Conservation (phyloP, 2,888 invertebrate species). For the Nineta flava region DNA sequence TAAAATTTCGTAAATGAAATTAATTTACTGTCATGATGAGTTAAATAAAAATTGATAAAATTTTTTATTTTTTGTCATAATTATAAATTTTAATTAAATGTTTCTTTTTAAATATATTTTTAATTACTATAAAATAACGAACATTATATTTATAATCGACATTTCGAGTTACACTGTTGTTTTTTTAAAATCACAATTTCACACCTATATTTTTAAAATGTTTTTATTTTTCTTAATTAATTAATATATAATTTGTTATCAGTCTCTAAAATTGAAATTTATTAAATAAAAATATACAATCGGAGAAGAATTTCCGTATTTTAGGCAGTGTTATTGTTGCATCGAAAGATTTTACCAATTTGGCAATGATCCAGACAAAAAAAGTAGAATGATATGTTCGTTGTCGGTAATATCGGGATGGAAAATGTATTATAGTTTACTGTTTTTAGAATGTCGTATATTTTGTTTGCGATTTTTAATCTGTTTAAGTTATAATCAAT, state of each 20-base stretch:
- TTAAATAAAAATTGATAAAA: background rate
- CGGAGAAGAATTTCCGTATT: background rate
- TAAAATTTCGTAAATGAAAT: background rate
- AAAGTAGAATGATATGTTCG: background rate
- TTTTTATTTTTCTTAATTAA: background rate
- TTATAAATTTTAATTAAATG: background rate
- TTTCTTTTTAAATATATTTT: background rate
- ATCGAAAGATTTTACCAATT: background rate
- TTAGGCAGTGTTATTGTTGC: slow-evolving; percentile 5
- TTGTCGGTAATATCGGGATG: no score
- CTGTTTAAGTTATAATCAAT: no score
- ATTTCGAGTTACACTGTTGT: background rate
- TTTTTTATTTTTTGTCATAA: background rate
- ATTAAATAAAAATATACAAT: background rate
- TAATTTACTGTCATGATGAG: background rate
- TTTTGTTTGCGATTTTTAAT: no score
- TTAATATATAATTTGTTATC: background rate
- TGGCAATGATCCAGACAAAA: slow-evolving; percentile 4
- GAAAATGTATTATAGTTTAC: no score
- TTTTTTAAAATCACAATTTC: background rate
- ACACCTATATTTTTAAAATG: background rate
- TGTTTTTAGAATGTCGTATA: no score
- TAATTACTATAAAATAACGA: background rate
- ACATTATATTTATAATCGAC: no score
- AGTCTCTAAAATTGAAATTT: background rate